Conservation (phyloP, 2,888 invertebrate genomes). For the Lucinisca nassula region DNA sequence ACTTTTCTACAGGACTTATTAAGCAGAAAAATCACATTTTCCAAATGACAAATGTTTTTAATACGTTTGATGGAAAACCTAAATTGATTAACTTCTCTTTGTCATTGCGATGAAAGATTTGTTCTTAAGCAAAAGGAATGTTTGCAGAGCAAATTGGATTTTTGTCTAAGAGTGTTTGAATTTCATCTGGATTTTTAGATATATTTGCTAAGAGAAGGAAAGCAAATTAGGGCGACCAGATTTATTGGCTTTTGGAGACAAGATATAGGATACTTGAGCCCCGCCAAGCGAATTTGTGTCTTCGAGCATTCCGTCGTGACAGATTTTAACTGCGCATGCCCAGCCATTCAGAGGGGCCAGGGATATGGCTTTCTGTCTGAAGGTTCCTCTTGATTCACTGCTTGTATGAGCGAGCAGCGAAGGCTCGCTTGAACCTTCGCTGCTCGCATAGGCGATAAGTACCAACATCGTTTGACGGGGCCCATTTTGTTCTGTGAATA, state of each 20-base stretch:
- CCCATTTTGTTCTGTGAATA: neutral
- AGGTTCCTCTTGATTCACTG: too few species aligned
- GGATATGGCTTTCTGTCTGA: too few species aligned
- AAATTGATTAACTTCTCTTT: constrained; percentile 6
- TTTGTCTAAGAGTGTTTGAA: neutral
- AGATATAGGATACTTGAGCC: neutral
- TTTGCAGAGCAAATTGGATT: constrained; percentile 3
- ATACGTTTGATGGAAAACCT: neutral
- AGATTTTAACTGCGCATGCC: too few species aligned
- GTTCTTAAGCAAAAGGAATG: neutral
- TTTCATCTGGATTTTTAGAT: constrained; percentile 7
- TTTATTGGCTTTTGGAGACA: neutral
- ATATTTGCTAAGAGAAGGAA: neutral
- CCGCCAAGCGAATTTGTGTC: too few species aligned
- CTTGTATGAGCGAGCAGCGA: too few species aligned
- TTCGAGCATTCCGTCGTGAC: too few species aligned
- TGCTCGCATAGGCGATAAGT: too few species aligned
- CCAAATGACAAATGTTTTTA: neutral
- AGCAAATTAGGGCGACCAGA: neutral
- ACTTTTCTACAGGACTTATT: too few species aligned
- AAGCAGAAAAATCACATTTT: neutral
- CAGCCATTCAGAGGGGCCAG: too few species aligned
- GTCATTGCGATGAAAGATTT: neutral
- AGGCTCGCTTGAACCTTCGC: too few species aligned
- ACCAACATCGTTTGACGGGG: too few species aligned